These are phyloP conservation scores for Lissonota sp. DNA, from an alignment of 2,888 invertebrate species.

Conservation along the genomic window DNA sequence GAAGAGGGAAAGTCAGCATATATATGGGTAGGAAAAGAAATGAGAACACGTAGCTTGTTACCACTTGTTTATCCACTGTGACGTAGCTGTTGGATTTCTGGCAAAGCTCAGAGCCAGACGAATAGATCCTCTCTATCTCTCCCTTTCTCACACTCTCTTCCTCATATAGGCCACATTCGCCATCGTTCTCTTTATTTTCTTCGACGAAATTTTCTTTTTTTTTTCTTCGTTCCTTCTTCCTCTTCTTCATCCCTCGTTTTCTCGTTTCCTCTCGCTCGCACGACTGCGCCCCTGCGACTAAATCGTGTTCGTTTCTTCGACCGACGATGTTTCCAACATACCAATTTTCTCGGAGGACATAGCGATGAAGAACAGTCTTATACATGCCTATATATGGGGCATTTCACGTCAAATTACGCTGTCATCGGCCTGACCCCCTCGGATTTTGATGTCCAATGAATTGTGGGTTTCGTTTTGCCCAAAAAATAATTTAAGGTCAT, in stretches of 20 bases:
- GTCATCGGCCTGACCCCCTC: no score
- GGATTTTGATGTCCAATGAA: no score
- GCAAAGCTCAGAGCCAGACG: conserved; percentile 68
- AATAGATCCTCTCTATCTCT: conserved; percentile 12
- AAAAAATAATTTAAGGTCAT: no score
- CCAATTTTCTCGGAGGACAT: conserved; percentile 64
- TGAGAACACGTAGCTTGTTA: conserved; percentile 79
- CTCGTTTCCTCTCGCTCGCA: conserved; percentile 33
- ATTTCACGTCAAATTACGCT: no score
- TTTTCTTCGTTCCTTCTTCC: conserved; percentile 16
- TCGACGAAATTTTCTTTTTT: neutral
- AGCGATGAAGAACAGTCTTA: conserved; percentile 18
- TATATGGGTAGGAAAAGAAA: conserved; percentile 55
- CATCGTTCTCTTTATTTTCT: conserved; percentile 49
- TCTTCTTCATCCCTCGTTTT: conserved; percentile 15
- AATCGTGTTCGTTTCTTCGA: conserved; percentile 69
- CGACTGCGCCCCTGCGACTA: conserved; percentile 30
- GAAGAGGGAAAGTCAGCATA: conserved; percentile 26
- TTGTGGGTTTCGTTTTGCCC: no score
- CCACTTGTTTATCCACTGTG: conserved; percentile 79
- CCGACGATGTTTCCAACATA: conserved; percentile 74
- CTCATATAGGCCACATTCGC: conserved; percentile 50
- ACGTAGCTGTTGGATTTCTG: conserved; percentile 69
- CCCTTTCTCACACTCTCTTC: no score
- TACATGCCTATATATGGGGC: no score